Base-by-base conservation (phyloP, 2,797 vertebrate genomes). In the Scarus forsteni region DNA sequence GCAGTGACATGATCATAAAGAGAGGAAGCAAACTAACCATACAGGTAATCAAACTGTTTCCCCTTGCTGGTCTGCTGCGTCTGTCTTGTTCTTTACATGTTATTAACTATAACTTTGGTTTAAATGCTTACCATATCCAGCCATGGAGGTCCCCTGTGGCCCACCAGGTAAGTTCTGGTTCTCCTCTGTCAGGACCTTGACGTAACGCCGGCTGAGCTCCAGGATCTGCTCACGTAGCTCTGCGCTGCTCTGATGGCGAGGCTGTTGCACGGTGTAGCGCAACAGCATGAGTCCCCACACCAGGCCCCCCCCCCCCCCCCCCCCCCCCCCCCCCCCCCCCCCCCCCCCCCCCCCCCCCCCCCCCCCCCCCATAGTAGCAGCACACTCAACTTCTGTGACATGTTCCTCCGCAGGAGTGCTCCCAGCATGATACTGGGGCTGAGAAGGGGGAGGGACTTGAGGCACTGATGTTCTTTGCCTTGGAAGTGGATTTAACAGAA, bases 371-470 rank as follows among this genome's bases (percentile, higher is more conserved):
- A 66, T 71, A 99, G 81, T 88, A 99, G 94, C 77, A 99, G 91
- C 85, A 96, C 83, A 85, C 98, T 97, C 85, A 99, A 94, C 91
- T 96, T 98, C 91, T 99, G 97, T 74, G 98, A 98, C 95, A 98
- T 95, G 88, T 97, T 97, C 94, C 97, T 96, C 67, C 96, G 96
- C 87, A 96, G 93, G 79, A 98, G 89, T 70, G 93, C 86, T 86
- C 94, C 93, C 88, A 98, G 95, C 97, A 99, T 99, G 90, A 92
- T 94, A 88, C 80, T 80, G 73, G 56, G 64, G 69, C 45, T 16
- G 50, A 54, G 3, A 73, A 49, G 74, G 18, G 18, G 7, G 61
- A 49, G 53, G 55, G 56, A 50, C 56, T 73, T 48, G 14, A 45
- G 18, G 58, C 63, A 49, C 66, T 49, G 19, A 74, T 13, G 53